Percentiles rank a stretch among this genome's conserved stretches.
Evolutionary conservation across 2,888 invertebrate species (phyloP).

Genomic region (Drosophila kanekoi): DNA sequence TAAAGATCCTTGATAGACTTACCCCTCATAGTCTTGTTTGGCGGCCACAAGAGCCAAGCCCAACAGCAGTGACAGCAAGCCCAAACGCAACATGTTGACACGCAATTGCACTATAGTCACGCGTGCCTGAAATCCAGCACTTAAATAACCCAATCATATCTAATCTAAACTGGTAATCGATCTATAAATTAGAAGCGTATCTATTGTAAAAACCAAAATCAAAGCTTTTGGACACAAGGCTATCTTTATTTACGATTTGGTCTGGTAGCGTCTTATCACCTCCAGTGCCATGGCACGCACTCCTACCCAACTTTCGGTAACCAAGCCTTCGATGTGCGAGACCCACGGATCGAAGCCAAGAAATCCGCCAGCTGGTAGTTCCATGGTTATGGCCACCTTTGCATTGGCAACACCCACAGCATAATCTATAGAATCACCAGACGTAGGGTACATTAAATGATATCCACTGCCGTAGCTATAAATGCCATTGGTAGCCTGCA

Average conservation of each 20-base stretch:
- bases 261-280: conserved; percentile 59
- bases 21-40: conserved; percentile 49
- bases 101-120: conserved; percentile 24
- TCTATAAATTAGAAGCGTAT: conserved; percentile 38
- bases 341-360: conserved; percentile 86
- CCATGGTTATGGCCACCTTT: conserved; percentile 85
- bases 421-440: conserved; percentile 89
- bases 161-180: conserved; percentile 43
- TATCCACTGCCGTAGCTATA: conserved; percentile 85
- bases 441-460: conserved; percentile 85
- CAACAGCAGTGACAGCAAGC: conserved; percentile 41
- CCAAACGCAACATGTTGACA: conserved; percentile 52
- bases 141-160: conserved; percentile 61
- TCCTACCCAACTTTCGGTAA: conserved; percentile 87
- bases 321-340: conserved; percentile 73
- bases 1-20: conserved; percentile 16
- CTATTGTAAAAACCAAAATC: conserved; percentile 14
- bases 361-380: conserved; percentile 87
- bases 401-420: conserved; percentile 85
- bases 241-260: conserved; percentile 44
- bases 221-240: conserved; percentile 25
- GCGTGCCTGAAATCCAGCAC: conserved; percentile 18
- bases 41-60: conserved; percentile 38
- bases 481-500: conserved; percentile 65
- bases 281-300: conserved; percentile 80